phyloP scores from a whole-genome alignment of 2,888 invertebrate genomes.

The Brachypalpus laphriformis region DNA sequence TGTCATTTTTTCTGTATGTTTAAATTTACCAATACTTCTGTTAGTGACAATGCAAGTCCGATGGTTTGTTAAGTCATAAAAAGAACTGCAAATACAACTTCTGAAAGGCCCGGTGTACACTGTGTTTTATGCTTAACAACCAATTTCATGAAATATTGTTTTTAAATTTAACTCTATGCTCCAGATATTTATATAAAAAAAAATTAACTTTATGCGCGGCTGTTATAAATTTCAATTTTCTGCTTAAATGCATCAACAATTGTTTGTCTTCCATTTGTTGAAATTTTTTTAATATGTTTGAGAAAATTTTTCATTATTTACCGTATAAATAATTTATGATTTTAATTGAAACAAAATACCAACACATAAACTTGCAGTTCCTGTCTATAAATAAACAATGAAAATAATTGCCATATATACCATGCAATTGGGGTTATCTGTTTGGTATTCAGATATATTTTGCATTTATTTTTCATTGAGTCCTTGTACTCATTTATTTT shows the following conservation, averaged over 20 bases:
- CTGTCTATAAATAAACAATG: slow-evolving; percentile 4
- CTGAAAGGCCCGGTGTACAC: too few relatives aligned
- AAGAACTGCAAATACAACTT: too few relatives aligned
- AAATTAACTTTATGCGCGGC: not conserved
- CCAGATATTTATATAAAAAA: not conserved
- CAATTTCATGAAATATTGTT: not conserved
- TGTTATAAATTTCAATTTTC: not conserved
- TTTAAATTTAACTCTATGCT: not conserved
- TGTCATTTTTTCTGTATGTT: too few relatives aligned
- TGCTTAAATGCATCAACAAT: not conserved
- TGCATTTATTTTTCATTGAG: not conserved
- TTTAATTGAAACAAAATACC: not conserved
- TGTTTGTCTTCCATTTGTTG: not conserved
- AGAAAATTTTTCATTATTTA: not conserved
- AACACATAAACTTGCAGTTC: not conserved
- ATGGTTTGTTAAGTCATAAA: too few relatives aligned
- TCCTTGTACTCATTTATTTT: not conserved
- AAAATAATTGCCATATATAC: not conserved
- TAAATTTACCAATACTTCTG: too few relatives aligned
- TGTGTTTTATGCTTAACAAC: too few relatives aligned
- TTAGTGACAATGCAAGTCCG: too few relatives aligned
- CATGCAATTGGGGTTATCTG: not conserved
- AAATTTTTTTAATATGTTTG: not conserved
- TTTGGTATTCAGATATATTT: not conserved
- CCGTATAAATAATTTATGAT: not conserved